Evolutionary conservation across 2,113 vertebrate genomes (phyloP).

Genomic region (Datnioides undecimradiatus): DNA sequence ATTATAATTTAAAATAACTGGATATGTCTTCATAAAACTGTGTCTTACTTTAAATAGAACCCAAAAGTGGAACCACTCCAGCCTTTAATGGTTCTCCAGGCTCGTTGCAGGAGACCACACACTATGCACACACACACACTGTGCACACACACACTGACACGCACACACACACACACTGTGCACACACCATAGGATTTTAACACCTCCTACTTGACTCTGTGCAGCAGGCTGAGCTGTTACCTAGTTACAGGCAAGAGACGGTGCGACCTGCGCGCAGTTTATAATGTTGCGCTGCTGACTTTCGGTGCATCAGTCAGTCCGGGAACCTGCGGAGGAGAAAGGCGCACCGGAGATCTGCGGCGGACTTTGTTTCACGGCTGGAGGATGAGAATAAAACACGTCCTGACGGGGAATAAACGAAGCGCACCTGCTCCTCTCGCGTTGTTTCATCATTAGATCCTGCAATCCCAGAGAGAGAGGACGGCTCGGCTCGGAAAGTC

Average conservation of each 20-base stretch:
- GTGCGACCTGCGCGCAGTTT: conserved; percentile 29
- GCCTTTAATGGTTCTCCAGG: background rate
- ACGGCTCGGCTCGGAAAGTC: conserved; percentile 5
- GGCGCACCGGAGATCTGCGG: background rate
- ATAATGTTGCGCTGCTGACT: conserved; percentile 56
- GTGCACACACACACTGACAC: background rate
- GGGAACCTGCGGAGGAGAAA: conserved; percentile 31
- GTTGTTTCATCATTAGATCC: conserved; percentile 3
- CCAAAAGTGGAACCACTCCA: background rate
- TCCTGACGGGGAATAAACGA: background rate
- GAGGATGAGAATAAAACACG: conserved; percentile 6
- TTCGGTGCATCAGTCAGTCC: conserved; percentile 32
- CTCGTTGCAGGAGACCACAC: background rate
- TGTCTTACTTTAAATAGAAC: no score
- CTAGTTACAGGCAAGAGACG: conserved; percentile 81
- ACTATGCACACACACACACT: background rate
- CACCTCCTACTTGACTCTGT: conserved; percentile 75
- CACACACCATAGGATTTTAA: conserved; percentile 52
- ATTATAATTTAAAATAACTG: background rate
- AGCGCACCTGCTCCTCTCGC: background rate
- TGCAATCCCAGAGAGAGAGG: background rate
- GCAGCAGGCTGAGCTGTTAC: conserved; percentile 80
- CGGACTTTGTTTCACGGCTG: background rate
- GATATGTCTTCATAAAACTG: background rate
- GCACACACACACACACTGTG: conserved; percentile 18